Percentiles rank a stretch among this genome's conserved stretches.
These are phyloP conservation scores for Dinomys branickii DNA, from an alignment of 2,113 vertebrate genomes.

Conservation along the genomic window DNA sequence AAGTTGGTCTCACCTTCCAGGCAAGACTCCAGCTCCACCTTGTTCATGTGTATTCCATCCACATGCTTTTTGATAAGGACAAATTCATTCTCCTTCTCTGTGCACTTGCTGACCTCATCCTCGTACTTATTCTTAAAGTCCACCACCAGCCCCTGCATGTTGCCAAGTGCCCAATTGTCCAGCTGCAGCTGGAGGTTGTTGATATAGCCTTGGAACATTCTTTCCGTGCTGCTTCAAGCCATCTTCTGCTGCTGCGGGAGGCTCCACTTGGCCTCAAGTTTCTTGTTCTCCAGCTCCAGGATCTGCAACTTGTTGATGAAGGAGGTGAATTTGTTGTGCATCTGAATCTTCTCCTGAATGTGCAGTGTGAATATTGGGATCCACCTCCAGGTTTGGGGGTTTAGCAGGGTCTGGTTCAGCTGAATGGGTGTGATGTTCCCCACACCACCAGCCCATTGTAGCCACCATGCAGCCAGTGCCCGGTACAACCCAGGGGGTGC, in stretches of 20 bases:
- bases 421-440: conserved; percentile 78
- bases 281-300: conserved; percentile 95
- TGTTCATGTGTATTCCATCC: conserved; percentile 96
- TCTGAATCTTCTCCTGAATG: conserved; percentile 84
- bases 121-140: conserved; percentile 94
- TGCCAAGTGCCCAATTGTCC: conserved; percentile 84
- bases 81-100: conserved; percentile 88
- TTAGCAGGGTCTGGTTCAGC: conserved; percentile 91
- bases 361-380: conserved; percentile 84
- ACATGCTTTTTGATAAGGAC: conserved; percentile 93
- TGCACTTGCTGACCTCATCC: conserved; percentile 87
- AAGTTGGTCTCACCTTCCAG: conserved; percentile 95
- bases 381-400: conserved; percentile 90
- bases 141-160: conserved; percentile 81
- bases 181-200: conserved; percentile 89
- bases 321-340: conserved; percentile 84
- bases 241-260: conserved; percentile 91
- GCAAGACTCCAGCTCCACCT: conserved; percentile 94
- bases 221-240: conserved; percentile 85
- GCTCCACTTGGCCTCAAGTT: conserved; percentile 94
- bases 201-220: conserved; percentile 91
- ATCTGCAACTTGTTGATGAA: conserved; percentile 88
- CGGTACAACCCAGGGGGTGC: conserved; percentile 1
- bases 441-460: not conserved
- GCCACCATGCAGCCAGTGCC: not conserved